These are phyloP conservation scores for Caretta caretta DNA, from an alignment of 2,113 vertebrate genomes.

Conservation along the genomic window DNA sequence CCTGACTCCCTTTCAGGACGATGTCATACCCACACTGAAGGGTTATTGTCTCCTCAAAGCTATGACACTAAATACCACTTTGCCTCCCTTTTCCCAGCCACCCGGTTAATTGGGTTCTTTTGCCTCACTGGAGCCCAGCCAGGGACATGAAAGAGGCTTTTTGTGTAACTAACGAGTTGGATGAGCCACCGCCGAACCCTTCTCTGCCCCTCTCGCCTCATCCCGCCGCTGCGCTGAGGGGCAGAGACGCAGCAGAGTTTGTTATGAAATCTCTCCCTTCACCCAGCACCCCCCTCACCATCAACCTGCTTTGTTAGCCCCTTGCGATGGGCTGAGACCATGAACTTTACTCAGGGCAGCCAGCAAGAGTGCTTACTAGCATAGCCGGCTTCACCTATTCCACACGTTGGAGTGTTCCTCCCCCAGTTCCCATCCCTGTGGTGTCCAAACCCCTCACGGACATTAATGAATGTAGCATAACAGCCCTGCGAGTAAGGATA, in stretches of 20 bases:
- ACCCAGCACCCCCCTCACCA: not conserved
- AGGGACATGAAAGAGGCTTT: slow-evolving; percentile 62
- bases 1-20: not conserved
- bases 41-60: slow-evolving; percentile 29
- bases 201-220: not conserved
- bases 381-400: accelerated
- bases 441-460: not conserved
- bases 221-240: not conserved
- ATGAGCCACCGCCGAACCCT: not conserved
- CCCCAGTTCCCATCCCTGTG: not conserved
- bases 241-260: not conserved
- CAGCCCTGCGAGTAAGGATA: not conserved
- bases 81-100: slow-evolving; percentile 39
- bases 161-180: slow-evolving; percentile 47
- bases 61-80: slow-evolving; percentile 47
- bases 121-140: not conserved
- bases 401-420: accelerated
- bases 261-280: not conserved
- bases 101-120: slow-evolving; percentile 61
- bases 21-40: not conserved
- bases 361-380: no score
- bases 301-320: accelerated
- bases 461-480: not conserved
- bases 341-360: not conserved
- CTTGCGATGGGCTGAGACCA: accelerated